phyloP scores from a whole-genome alignment of 1,140 invertebrate species.

The Helicorthomorpha holstii region DNA sequence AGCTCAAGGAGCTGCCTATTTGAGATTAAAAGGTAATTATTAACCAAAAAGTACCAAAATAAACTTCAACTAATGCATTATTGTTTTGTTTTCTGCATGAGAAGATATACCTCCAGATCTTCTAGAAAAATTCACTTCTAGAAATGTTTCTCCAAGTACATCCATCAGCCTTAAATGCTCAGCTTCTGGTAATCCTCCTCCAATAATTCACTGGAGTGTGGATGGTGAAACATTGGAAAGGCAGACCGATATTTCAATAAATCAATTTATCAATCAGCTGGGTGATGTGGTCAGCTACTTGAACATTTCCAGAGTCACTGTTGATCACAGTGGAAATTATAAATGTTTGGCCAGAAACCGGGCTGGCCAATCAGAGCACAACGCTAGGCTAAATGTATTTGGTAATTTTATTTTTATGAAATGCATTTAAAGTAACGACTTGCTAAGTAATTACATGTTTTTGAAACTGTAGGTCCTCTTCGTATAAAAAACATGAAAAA shows the following conservation, averaged over 20 bases:
- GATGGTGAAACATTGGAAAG: constrained; percentile 14
- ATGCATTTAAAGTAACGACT: no score
- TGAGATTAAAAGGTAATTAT: constrained; percentile 52
- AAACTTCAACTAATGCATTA: no score
- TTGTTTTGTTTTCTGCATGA: not conserved
- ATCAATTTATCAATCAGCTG: constrained; percentile 54
- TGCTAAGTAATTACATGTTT: no score
- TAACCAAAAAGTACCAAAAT: no score
- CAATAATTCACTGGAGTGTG: constrained; percentile 16
- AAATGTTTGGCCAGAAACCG: constrained; percentile 23
- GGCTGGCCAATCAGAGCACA: constrained; percentile 46
- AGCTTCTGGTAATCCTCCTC: constrained; percentile 17
- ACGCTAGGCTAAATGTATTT: constrained; percentile 76
- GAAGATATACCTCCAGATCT: constrained; percentile 18
- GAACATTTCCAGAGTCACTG: constrained; percentile 45
- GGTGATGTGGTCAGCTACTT: constrained; percentile 72
- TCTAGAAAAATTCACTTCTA: constrained; percentile 14
- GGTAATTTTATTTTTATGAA: constrained; percentile 36
- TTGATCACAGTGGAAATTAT: constrained; percentile 26
- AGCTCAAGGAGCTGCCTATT: constrained; percentile 57
- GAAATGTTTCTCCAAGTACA: constrained; percentile 12
- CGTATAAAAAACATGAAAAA: constrained; percentile 24
- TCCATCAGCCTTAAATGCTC: constrained; percentile 16
- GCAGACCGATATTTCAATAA: constrained; percentile 43
- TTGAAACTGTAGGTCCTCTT: constrained; percentile 6